Evolutionary conservation across 2,888 invertebrate species (phyloP), one percentile per base, ranked within the genome.

Genomic region (Blomia tropicalis): DNA sequence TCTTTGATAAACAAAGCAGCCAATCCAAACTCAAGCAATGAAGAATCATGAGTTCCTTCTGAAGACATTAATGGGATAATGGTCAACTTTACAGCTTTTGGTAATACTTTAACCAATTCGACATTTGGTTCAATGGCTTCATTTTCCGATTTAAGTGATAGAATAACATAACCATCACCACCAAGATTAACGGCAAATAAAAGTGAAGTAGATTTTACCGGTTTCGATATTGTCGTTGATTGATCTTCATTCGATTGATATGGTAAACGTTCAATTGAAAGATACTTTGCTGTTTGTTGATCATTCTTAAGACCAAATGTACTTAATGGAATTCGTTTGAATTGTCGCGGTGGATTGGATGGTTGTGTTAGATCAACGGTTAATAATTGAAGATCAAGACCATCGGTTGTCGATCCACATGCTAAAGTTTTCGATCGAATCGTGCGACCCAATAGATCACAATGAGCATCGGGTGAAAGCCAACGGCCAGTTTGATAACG

Each of bases 121-220:
- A 68, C 62, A 31, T 59, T 59, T 2, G 56, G 2, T 14, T 29
- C 27, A 19, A 17, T 23, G 22, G 19, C 5, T 5, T 7, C 47
- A 47, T 22, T 14, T 47, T 64, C 58, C 14, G 63, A 58, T 23
- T 64, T 47, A 29, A 67, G 64, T 43, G 63, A 59, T 11, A 68
- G 44, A 14, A 63, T 4, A 14, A 68, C 53, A 11, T 64, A 29
- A 22, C 58, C 59, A 53, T 60, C 60, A 43, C 65, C 62, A 23
- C 66, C 66, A 22, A 66, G 56, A 31, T 66, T 47, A 14, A 69
- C 29, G 22, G 64, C 65, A 62, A 69, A 66, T 36, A 66, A 23
- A 14, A 19, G 17, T 3, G 32, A 31, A 2, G n/a, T 56, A 19
- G 22, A 19, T 31, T 66, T 66, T 36, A 19, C 17, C 19, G 29